Base-by-base conservation (phyloP, 2,888 invertebrate genomes). In the Plebejus argus region DNA sequence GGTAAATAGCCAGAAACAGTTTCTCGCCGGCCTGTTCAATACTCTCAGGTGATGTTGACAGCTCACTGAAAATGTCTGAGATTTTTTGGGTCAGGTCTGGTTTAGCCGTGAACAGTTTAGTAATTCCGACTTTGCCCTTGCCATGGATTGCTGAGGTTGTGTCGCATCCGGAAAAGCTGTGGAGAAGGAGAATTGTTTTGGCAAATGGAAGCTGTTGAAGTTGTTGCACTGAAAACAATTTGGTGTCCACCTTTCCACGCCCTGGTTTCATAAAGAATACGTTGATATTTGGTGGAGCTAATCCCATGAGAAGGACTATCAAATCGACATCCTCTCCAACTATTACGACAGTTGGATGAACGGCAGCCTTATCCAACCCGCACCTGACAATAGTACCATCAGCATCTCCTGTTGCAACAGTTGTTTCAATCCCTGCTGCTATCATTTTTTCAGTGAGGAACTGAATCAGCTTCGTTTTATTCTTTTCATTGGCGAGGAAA, bases 181-280 rank as follows among this genome's bases (percentile, higher is more conserved):
- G 70, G 28, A 70, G 70, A 70, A 70, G 70, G 70, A 70, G 70
- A 70, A 70, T 70, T 70, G 70, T 70, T 28, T 70, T 70, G 70
- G 70, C 70, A 70, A 70, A 70, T 70, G 70, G 70, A 70, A 70
- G 70, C 70, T 70, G 70, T 28, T 70, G 20, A 70, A 70, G 28
- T 70, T 70, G 70, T 70, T 28, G 70, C 70, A 70, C 70, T 70
- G 70, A 28, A 70, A 28, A 70, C 70, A 70, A 70, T 70, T 70
- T 70, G 70, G 70, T 70, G 23, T 70, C 20, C 70, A 70, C 23
- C 49, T 76, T 76, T 70, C 76, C 76, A 70, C 70, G 39, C 45
- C 76, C 70, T 76, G 76, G 76, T 49, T 76, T 76, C 76, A 76
- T 70, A 76, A 70, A 76, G 76, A 76, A 76, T 70, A 76, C 70